Conservation (phyloP, 2,888 invertebrate genomes). For the Dyspetes luteomarginatus region DNA sequence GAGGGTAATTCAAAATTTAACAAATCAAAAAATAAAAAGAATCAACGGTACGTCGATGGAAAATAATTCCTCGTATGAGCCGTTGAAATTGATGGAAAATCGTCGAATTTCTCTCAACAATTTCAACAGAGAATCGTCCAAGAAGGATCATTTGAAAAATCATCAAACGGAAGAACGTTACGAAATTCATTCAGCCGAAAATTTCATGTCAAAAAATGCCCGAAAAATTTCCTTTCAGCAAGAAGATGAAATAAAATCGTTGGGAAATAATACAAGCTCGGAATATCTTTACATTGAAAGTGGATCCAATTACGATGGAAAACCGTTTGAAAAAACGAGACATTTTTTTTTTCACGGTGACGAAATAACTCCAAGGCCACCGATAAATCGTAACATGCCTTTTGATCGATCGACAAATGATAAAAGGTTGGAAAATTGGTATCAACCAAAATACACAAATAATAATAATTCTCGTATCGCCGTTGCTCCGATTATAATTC, state of each 20-base stretch:
- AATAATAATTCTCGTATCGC: conserved; percentile 24
- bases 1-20: not conserved
- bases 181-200: not conserved
- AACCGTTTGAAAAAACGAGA: not conserved
- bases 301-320: not conserved
- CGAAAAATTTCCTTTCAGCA: not conserved
- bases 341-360: not conserved
- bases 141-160: not conserved
- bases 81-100: not conserved
- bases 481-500: conserved; percentile 10
- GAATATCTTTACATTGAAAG: not conserved
- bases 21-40: not conserved
- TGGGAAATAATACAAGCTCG: not conserved
- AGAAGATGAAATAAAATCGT: not conserved
- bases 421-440: not conserved
- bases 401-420: not conserved
- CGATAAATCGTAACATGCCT: not conserved
- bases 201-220: not conserved
- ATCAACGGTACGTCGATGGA: not conserved
- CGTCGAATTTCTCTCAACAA: not conserved
- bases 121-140: not conserved
- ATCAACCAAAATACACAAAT: conserved; percentile 4
- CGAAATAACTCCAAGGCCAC: not conserved
- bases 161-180: not conserved
- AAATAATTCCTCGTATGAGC: not conserved